Evolutionary conservation across 2,113 vertebrate species (phyloP), one percentile per base, ranked within the genome.

Genomic region (Platycercus adscitus): DNA sequence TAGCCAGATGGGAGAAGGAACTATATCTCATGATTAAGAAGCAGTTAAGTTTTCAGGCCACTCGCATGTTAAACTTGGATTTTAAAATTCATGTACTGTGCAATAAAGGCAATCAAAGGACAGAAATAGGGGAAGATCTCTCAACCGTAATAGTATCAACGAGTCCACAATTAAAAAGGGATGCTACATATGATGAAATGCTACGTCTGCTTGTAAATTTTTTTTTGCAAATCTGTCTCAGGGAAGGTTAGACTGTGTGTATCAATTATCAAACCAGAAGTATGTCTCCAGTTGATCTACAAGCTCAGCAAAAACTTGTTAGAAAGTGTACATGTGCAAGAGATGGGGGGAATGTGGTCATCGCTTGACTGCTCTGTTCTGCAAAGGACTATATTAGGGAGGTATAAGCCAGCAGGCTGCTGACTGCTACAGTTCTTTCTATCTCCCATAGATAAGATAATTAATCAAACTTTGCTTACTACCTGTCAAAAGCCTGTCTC

Each of bases 391-490:
- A 18, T 61, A 86, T 69, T 80, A 81, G 82, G 72, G 89, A 96
- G n/a, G 53, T 76, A 73, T 46, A 88, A 94, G 52, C 7, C 80
- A 81, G 61, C 81, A 96, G 77, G 91, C 35, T 96, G 90, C 81
- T 88, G 96, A 97, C 96, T 91, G 69, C 56, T 96, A 82, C 83
- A 92, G 53, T 92, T 96, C 84, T 88, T 95, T 86, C 64, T 23
- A 5, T 93, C 88, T 93, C 75, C 37, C 77, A 79, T 55, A 86
- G 86, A 96, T 71, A 97, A 96, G 84, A 96, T 93, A 97, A 94
- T 98, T 96, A 96, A 97, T 97, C 96, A 96, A 93, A 83, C 78
- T 96, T 97, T 89, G 72, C 88, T 94, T 96, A 78, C 85, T 55
- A 77, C 56, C 63, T 76, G 79, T 96, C 97, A 95, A 89, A 95